Base-by-base conservation (phyloP, 2,888 invertebrate species). In the Drosophila bunnanda region DNA sequence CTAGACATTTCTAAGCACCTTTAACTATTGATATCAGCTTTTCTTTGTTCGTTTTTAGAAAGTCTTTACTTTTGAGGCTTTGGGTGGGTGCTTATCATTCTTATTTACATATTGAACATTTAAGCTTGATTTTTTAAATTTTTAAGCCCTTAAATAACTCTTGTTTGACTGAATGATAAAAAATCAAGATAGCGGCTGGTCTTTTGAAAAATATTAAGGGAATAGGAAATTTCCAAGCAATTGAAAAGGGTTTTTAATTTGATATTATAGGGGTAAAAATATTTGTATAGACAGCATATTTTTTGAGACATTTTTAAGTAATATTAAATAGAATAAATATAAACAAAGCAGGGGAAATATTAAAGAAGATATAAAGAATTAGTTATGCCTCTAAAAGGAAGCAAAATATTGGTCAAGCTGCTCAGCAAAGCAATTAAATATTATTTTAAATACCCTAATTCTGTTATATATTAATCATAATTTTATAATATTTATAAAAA, bases 61-160 rank as follows among this genome's bases (percentile, higher is more conserved):
- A 58, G 30, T 17, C 30, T 59, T 58, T 60, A 30, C 30, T 7
- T 10, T 30, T 58, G 13, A 20, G 22, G 10, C 22, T 60, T 32
- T 22, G 0, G 10, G 10, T 22, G 0, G 10, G 10, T 22, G 13
- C 13, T 60, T 58, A 60, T 60, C 59, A 39, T n/a, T 41, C n/a
- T 39, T 20, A 60, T 60, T 60, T 58, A 60, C 59, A 60, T 60
- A 60, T 32, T 22, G 59, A 39, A 30, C 3, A 4, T 38, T 12
- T 56, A 22, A 39, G 59, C 13, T 15, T 4, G 22, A 34, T 20
- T 10, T 36, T 17, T 17, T 5, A 5, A 13, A 22, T 9, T 22
- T 4, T 10, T 39, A 57, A 59, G 9, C 30, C 13, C 2, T 2
- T 30, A 13, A 59, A 57, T 30, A 30, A 20, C 57, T n/a, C 1